These are phyloP conservation scores for Istiophorus platypterus DNA, from an alignment of 2,113 vertebrate genomes.

Conservation along the genomic window DNA sequence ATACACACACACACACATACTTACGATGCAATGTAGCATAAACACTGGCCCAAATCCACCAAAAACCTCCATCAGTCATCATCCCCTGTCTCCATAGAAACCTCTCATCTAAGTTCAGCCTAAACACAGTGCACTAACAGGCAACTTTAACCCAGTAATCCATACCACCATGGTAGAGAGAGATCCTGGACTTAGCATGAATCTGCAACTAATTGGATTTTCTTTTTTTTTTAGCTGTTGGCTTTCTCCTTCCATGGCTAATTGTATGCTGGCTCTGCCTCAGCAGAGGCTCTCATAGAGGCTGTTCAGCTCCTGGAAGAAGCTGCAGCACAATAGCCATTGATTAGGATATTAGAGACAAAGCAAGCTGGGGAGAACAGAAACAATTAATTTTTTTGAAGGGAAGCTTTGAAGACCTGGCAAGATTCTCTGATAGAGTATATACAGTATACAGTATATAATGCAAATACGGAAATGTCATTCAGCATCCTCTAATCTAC, in stretches of 20 bases:
- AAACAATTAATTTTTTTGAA: constrained; percentile 35
- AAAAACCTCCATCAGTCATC: constrained; percentile 51
- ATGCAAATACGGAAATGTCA: constrained; percentile 42
- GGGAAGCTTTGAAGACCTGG: constrained; percentile 24
- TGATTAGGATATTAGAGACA: constrained; percentile 70
- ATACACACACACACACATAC: not conserved
- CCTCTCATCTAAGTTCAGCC: constrained; percentile 32
- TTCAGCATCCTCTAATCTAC: constrained; percentile 33
- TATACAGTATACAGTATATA: constrained; percentile 8
- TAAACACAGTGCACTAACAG: constrained; percentile 42
- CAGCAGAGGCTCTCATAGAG: constrained; percentile 41
- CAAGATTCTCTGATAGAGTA: constrained; percentile 42
- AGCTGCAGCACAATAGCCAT: constrained; percentile 52
- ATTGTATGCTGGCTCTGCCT: constrained; percentile 56
- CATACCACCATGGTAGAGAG: constrained; percentile 54
- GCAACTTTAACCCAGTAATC: constrained; percentile 64
- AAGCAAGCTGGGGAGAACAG: constrained; percentile 49
- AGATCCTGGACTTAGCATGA: constrained; percentile 62
- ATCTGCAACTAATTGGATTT: constrained; percentile 73
- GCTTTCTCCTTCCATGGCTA: constrained; percentile 50
- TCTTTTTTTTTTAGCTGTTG: constrained; percentile 53
- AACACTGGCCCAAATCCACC: constrained; percentile 52
- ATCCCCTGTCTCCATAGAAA: constrained; percentile 63
- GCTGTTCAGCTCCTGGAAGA: constrained; percentile 60
- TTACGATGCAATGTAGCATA: constrained; percentile 53